phyloP scores from a whole-genome alignment of 92 coral and sea anemone genomes.

The Zoanthus gigantus region DNA sequence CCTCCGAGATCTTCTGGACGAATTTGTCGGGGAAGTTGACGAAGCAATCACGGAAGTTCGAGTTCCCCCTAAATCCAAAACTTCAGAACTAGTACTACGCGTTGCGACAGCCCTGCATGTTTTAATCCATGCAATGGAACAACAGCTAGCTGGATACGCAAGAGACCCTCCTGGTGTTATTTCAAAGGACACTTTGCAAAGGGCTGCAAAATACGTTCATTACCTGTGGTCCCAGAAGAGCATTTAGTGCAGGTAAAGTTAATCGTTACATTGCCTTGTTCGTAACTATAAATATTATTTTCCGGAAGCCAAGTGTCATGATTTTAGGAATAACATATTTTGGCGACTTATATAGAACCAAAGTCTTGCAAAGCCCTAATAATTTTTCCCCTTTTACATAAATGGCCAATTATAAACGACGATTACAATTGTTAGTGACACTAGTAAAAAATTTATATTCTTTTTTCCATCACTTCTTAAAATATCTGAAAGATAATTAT shows the following conservation, averaged over 20 bases:
- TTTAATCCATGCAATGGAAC: neutral
- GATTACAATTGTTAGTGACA: too few species aligned
- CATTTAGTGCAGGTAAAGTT: neutral
- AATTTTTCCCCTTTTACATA: too few species aligned
- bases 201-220: neutral
- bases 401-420: too few species aligned
- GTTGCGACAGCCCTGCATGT: slow-evolving; percentile 35
- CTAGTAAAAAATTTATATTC: too few species aligned
- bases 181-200: neutral
- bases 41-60: neutral
- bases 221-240: neutral
- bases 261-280: neutral
- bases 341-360: too few species aligned
- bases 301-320: neutral
- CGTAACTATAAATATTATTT: too few species aligned
- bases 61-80: slow-evolving; percentile 38
- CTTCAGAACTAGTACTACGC: neutral
- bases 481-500: too few species aligned
- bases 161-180: neutral
- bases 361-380: too few species aligned
- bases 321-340: too few species aligned
- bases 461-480: too few species aligned
- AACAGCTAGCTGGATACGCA: neutral
- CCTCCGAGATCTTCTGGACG: neutral
- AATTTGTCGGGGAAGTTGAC: slow-evolving; percentile 17